Conservation (phyloP, 2,888 invertebrate species). For the Synergus gifuensis region DNA sequence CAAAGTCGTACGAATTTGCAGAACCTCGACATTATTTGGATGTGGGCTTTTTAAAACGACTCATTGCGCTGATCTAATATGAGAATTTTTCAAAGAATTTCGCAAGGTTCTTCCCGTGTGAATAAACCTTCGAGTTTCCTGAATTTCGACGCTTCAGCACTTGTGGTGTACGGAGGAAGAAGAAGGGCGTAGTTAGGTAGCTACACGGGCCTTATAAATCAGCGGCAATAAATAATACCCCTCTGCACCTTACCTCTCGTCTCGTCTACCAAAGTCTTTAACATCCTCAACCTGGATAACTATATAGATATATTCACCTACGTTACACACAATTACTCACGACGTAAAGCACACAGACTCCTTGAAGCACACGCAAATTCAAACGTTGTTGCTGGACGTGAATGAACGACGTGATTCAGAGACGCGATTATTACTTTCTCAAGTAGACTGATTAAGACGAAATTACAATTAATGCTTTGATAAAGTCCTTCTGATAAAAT, state of each 20-base stretch:
- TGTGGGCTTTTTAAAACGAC: constrained; percentile 4
- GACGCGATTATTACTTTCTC: constrained; percentile 38
- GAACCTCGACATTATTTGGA: not conserved
- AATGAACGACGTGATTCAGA: constrained; percentile 41
- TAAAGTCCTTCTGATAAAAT: constrained; percentile 29
- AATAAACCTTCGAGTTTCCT: constrained; percentile 55
- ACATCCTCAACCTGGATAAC: constrained; percentile 50
- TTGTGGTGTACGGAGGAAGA: constrained; percentile 44
- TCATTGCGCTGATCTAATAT: not conserved
- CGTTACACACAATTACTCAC: constrained; percentile 13
- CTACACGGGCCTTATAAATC: constrained; percentile 64
- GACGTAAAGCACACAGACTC: constrained; percentile 19
- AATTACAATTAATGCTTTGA: constrained; percentile 33
- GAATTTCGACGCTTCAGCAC: constrained; percentile 51
- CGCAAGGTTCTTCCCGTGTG: constrained; percentile 20
- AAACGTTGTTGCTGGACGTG: constrained; percentile 38
- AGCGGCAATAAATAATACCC: constrained; percentile 65
- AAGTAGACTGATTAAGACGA: constrained; percentile 39
- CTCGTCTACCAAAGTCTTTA: constrained; percentile 60
- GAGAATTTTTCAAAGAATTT: constrained; percentile 32
- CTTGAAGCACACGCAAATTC: constrained; percentile 40
- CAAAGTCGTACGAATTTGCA: not conserved
- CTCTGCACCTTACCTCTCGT: constrained; percentile 47
- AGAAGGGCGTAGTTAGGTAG: constrained; percentile 54
- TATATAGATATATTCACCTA: constrained; percentile 32